Evolutionary conservation across 2,888 invertebrate species (phyloP), one percentile per base, ranked within the genome.

Genomic region (Drepana falcataria): DNA sequence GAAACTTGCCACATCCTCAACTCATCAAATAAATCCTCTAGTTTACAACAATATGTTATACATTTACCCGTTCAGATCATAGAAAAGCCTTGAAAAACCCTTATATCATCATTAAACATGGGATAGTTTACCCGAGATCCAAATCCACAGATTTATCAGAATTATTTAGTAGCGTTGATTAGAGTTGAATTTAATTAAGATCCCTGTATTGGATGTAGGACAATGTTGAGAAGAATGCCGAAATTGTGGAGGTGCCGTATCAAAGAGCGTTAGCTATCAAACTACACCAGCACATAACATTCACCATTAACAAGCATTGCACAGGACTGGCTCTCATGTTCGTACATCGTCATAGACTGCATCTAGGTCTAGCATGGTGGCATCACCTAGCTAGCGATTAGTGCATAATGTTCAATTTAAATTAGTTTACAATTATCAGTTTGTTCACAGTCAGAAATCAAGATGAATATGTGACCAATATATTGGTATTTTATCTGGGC

Each of bases 281-380:
- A 69, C 55, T 67, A 87, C 88, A 89, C 84, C 73, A 80, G 85
- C 90, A 88, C 86, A 83, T 74, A 66, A 84, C 81, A 86, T 83
- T 79, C 77, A 85, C 83, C 80, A 83, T 84, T 73, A 75, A 83
- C 84, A 85, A 85, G 83, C 88, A 89, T 87, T 83, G 89, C 90
- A 90, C 90, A 85, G 80, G 80, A 81, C 80, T 85, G 86, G 85
- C 85, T 83, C 85, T 83, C 82, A 82, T 79, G 60, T 68, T 75
- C 77, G 83, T 83, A 83, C 76, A 75, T 75, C 77, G 80, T 76
- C 84, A 85, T 82, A 69, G 81, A 83, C 78, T 79, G 82, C 81
- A 89, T 85, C 65, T 82, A 84, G 82, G 83, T 81, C 85, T 85
- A 84, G 87, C 86, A 88, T 84, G 87, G 87, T 89, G 87, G 76